Evolutionary conservation across 2,797 vertebrate species (phyloP).

Genomic region (Allobates femoralis): DNA sequence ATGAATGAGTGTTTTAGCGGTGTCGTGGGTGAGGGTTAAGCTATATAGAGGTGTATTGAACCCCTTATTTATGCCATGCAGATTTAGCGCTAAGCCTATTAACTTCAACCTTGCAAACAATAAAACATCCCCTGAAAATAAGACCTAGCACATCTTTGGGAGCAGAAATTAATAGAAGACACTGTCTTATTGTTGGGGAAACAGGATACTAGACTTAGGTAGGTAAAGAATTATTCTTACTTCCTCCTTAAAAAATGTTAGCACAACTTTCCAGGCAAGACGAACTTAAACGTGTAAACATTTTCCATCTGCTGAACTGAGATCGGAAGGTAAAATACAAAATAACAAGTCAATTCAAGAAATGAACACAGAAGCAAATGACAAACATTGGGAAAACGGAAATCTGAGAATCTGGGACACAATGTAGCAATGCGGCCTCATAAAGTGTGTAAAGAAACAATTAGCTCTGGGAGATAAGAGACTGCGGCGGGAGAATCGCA

Average conservation of each 20-base stretch:
- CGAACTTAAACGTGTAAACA: neutral
- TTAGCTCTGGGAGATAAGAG: slow-evolving; percentile 22
- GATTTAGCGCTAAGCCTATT: too few relatives aligned
- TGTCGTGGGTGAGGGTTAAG: too few relatives aligned
- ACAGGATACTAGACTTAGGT: neutral
- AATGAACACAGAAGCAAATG: neutral
- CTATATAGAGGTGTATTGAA: too few relatives aligned
- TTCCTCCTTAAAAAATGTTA: neutral
- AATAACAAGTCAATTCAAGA: slow-evolving; percentile 2
- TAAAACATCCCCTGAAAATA: too few relatives aligned
- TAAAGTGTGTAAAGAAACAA: slow-evolving; percentile 26
- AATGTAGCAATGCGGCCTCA: neutral
- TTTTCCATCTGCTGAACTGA: neutral
- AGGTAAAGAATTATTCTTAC: neutral
- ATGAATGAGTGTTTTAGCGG: too few relatives aligned
- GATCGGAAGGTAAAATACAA: neutral
- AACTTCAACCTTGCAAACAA: too few relatives aligned
- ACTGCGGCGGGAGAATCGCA: neutral
- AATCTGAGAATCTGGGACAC: neutral
- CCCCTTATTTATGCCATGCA: too few relatives aligned
- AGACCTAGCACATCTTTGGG: too few relatives aligned
- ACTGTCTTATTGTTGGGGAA: too few relatives aligned
- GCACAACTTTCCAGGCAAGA: neutral
- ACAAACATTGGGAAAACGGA: neutral
- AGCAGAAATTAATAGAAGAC: too few relatives aligned